Base-by-base conservation (phyloP, 2,888 invertebrate genomes). In the Athalia circularis region DNA sequence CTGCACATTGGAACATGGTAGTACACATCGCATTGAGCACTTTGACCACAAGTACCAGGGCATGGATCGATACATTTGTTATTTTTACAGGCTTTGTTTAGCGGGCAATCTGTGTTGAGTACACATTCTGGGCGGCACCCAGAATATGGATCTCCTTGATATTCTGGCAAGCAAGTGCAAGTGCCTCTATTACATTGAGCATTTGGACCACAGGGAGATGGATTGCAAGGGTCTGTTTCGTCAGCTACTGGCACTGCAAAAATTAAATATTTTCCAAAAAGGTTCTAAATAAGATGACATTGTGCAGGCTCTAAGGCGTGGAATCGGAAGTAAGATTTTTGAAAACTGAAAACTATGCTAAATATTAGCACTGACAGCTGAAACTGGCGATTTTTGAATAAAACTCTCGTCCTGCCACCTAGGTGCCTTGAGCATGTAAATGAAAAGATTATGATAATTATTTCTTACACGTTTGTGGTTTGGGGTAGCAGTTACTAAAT, bases 1-100 rank as follows among this genome's bases (percentile, higher is more conserved):
- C 88, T 89, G 82, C 93, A 93, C 64, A 91, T 90, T 4, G 92
- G 92, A 82, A 91, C 89, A 84, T 93, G 93, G 83, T 91, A 91
- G 43, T 91, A 89, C 9, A 92, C 92, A 81, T 90, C 88, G 83
- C 93, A 93, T 61, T 90, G 87, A 3, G 93, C 92, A 84, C 92
- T 91, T 77, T 90, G 86, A 11, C 92, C 93, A 85, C 93, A 93
- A 6, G 91, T 90, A 80, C 91, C 91, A 48, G 91, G 91, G 79
- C 92, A 92, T 11, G 92, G 92, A 85, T 92, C 91, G 68, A 88
- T 86, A 82, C 92, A 92, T 83, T 91, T 92, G 81, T 90, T 90
- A 79, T 89, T 88, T 65, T 91, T 86, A 84, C 92, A 92, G 57
- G 91, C 91, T 82, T 86, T 86, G 80, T 90, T 88, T 74, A 87